Conservation (phyloP, 2,113 vertebrate genomes). For the Odontophorus gujanensis region DNA sequence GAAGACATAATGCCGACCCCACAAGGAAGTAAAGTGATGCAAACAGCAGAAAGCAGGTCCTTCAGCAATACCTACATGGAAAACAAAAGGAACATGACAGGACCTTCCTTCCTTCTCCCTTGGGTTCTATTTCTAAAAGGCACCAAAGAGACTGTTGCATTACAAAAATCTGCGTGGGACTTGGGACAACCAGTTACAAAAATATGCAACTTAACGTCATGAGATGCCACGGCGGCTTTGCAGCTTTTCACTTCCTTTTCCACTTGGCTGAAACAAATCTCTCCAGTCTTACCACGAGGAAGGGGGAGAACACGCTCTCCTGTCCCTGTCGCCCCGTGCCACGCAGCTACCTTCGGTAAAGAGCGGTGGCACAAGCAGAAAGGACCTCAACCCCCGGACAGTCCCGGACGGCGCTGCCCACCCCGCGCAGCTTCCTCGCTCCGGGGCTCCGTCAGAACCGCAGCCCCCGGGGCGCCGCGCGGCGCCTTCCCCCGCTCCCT, state of each 20-base stretch:
- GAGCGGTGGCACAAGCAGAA: not conserved
- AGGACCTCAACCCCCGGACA: not conserved
- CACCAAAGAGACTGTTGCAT: fast-evolving
- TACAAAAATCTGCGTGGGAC: not conserved
- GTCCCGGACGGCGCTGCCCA: too few species aligned
- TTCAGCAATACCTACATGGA: not conserved
- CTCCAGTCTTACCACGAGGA: not conserved
- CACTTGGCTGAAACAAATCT: not conserved
- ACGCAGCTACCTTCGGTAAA: too few species aligned
- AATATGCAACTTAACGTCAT: not conserved
- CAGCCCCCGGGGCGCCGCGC: not conserved
- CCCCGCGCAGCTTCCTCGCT: too few species aligned
- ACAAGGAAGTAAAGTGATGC: not conserved
- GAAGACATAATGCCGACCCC: slow-evolving; percentile 80
- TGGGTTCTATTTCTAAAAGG: not conserved
- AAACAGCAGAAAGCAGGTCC: not conserved
- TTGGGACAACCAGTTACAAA: not conserved
- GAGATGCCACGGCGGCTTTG: not conserved
- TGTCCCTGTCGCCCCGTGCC: not conserved
- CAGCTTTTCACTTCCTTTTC: not conserved
- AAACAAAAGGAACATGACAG: not conserved
- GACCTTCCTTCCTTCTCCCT: not conserved
- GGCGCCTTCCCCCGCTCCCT: not conserved
- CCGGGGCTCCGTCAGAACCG: too few species aligned
- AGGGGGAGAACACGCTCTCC: not conserved